A percentile compares a stretch with the other conserved stretches of the same genome.
Conservation (phyloP, 2,797 vertebrate species). For the Chloroceryle inda region DNA sequence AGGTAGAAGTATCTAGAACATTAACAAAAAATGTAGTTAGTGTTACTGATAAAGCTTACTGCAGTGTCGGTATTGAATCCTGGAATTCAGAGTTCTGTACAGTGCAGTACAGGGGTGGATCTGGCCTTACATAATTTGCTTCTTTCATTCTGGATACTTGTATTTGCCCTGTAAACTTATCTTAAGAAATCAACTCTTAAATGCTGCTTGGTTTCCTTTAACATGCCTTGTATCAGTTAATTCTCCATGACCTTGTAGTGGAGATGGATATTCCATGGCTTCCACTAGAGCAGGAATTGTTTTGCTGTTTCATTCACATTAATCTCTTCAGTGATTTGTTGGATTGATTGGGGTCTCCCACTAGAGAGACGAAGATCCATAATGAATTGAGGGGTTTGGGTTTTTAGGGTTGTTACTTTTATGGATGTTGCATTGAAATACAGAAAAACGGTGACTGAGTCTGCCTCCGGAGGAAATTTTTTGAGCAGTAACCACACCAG, state of each 20-base stretch:
- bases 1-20: background rate
- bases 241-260: background rate
- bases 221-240: background rate
- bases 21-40: background rate
- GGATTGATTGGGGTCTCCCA: background rate
- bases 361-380: background rate
- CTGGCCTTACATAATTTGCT: background rate
- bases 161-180: background rate
- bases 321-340: background rate
- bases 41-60: background rate
- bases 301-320: background rate
- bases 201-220: background rate
- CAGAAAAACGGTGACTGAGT: background rate
- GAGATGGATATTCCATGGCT: background rate
- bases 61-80: background rate
- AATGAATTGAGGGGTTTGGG: background rate
- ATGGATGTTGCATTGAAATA: background rate
- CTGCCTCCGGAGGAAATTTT: background rate
- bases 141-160: background rate
- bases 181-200: background rate
- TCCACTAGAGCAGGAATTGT: fast-evolving
- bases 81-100: background rate
- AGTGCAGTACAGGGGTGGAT: background rate
- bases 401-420: background rate
- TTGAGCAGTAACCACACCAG: background rate